Base-by-base conservation (phyloP, 2,113 vertebrate genomes). In the Hiodon tergisus region DNA sequence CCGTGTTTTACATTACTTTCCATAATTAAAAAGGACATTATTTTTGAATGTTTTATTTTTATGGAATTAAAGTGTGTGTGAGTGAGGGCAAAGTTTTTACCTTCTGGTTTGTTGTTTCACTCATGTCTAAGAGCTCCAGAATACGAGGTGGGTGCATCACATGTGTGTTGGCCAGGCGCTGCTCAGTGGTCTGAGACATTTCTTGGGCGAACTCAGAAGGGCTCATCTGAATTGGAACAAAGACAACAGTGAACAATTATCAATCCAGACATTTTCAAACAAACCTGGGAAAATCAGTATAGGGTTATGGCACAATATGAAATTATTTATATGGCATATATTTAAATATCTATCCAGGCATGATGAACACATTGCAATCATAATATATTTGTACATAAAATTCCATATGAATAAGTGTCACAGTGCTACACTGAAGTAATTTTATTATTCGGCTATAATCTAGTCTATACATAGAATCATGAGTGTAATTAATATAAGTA, bases 191-290 rank as follows among this genome's bases (percentile, higher is more conserved):
- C 10, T 91, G 91, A 69, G 92, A 85, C 92, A 94, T 93, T 84
- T 94, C 88, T 78, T 91, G 92, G 78, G 89, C 82, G 79, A 92
- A 96, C 68, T 86, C 89, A n/a, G 96, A 95, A 71, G 94, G 95
- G 68, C 86, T 92, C 75, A 94, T 74, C 93, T 97, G 86, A 73
- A 92, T 90, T 52, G 17, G 73, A 84, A 87, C 80, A 83, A 61
- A 50, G 53, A 51, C 50, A 76, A 17, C 67, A 3, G 77, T 60
- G 59, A 67, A 50, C 6, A 60, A 10, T 17, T 55, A 73, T 54
- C 11, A 54, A 50, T 47, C 8, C 7, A 14, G 31, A 47, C 51
- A 74, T 67, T n/a, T n/a, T n/a, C n/a, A n/a, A n/a, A n/a, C n/a
- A n/a, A n/a, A n/a, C n/a, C n/a, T n/a, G n/a, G n/a, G n/a, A n/a